Evolutionary conservation across 2,797 vertebrate species (phyloP).

Genomic region (Falco peregrinus): DNA sequence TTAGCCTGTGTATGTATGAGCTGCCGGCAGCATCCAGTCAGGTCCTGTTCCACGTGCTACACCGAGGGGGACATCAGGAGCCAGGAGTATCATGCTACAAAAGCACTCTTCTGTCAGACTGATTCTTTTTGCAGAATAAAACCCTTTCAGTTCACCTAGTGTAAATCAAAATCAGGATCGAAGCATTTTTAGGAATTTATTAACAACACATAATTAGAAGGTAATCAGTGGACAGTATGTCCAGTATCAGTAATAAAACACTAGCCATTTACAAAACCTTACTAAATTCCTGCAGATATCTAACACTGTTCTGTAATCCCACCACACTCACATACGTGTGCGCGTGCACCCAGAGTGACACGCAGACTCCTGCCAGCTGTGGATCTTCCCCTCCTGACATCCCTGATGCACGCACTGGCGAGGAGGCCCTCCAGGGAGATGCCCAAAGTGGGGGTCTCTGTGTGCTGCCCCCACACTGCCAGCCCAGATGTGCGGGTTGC

Average conservation of each 20-base stretch:
- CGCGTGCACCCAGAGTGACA: fast-evolving
- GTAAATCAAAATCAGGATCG: not conserved
- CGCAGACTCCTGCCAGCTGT: fast-evolving
- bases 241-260: fast-evolving
- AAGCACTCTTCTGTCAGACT: not conserved
- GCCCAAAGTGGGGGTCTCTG: not conserved
- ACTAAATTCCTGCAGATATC: not conserved
- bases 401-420: fast-evolving
- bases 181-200: not conserved
- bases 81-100: not conserved
- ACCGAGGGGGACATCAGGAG: fast-evolving
- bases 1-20: not conserved
- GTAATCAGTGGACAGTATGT: fast-evolving
- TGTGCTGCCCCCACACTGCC: not conserved
- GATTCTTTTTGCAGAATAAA: not conserved
- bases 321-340: not conserved
- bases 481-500: not conserved
- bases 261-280: not conserved
- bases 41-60: not conserved
- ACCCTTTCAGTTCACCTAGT: not conserved
- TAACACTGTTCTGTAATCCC: not conserved
- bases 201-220: not conserved
- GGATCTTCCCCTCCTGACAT: not conserved
- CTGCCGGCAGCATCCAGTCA: not conserved
- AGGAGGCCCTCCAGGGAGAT: not conserved